A percentile compares a stretch with the other conserved stretches of the same genome.
Conservation (phyloP, 2,888 invertebrate species). For the Lochmaea crataegi region DNA sequence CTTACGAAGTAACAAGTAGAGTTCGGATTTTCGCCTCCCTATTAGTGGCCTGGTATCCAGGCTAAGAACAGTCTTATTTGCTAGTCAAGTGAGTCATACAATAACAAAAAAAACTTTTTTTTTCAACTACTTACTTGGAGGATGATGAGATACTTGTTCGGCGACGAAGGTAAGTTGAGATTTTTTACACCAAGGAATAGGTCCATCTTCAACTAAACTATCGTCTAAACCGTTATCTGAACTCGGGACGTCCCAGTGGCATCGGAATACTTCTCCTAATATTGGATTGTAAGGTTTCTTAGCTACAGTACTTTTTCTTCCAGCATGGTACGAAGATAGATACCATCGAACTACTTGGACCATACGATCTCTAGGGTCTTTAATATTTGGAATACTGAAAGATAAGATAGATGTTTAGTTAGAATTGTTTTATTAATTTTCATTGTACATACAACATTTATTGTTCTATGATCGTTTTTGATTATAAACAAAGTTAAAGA, state of each 20-base stretch:
- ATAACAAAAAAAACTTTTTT: too few species aligned
- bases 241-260: conserved; percentile 80
- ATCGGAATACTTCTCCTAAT: conserved; percentile 94
- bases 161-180: conserved; percentile 94
- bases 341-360: conserved; percentile 97
- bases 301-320: conserved; percentile 95
- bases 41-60: too few species aligned
- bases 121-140: conserved; percentile 79
- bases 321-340: conserved; percentile 98
- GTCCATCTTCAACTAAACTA: conserved; percentile 78
- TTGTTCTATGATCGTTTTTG: too few species aligned
- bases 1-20: too few species aligned
- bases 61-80: too few species aligned
- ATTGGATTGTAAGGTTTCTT: conserved; percentile 99
- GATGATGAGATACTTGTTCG: conserved; percentile 99
- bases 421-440: too few species aligned
- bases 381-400: conserved; percentile 87
- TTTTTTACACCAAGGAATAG: conserved; percentile 89
- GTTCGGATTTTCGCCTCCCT: too few species aligned
- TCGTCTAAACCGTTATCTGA: conserved; percentile 60
- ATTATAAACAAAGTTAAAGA: too few species aligned
- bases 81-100: too few species aligned
- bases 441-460: too few species aligned
- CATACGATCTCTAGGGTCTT: conserved; percentile 89
- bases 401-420: conserved; percentile 11